Evolutionary conservation across 2,888 invertebrate genomes (phyloP).

Genomic region (Perizoma affinitatum): DNA sequence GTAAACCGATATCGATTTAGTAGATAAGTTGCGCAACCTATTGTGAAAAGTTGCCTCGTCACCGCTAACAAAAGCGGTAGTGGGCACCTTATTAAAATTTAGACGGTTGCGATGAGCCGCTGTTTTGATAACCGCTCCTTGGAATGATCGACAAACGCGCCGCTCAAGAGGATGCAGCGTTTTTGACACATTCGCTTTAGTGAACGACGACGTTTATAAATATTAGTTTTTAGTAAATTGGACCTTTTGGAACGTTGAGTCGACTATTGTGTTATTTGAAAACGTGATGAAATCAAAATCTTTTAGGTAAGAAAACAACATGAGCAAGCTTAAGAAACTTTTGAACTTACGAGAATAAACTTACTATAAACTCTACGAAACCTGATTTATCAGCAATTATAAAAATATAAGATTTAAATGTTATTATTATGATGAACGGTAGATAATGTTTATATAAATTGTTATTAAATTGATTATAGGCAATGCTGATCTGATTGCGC

Average conservation of each 20-base stretch:
- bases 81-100: constrained; percentile 84
- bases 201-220: constrained; percentile 59
- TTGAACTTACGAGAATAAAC: neutral
- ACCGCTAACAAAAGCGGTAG: constrained; percentile 80
- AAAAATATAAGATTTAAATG: constrained; percentile 1
- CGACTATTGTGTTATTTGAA: constrained; percentile 26
- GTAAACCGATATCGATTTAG: constrained; percentile 83
- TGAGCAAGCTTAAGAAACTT: neutral
- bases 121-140: constrained; percentile 80
- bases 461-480: constrained; percentile 76
- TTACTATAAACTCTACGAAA: neutral
- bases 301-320: neutral
- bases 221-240: constrained; percentile 62
- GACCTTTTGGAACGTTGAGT: constrained; percentile 38
- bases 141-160: constrained; percentile 61
- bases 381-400: neutral
- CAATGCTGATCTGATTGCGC: constrained; percentile 58
- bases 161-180: constrained; percentile 59
- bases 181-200: constrained; percentile 67
- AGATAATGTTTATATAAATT: constrained; percentile 45
- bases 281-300: constrained; percentile 17
- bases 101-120: constrained; percentile 75
- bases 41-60: constrained; percentile 78
- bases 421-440: constrained; percentile 9
- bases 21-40: constrained; percentile 82